Evolutionary conservation across 2,888 invertebrate genomes (phyloP), one percentile per base, ranked within the genome.

Genomic region (Fragum sueziense): DNA sequence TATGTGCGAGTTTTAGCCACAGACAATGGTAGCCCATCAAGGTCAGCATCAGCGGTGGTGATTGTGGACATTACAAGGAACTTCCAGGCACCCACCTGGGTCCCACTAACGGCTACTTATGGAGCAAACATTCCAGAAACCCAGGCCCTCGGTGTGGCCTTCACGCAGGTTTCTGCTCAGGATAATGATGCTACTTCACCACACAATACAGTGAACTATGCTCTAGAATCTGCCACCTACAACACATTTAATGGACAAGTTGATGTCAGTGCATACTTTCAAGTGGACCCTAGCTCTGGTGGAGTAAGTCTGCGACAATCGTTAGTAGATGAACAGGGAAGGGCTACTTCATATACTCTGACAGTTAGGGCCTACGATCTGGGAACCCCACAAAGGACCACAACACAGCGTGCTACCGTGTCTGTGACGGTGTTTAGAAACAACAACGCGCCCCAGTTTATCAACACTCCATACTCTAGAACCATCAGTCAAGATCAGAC

Each of bases 21-120:
- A n/a, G 91, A 91, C 76, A 90, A 90, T 75, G 91, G 91, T 41
- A 70, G 80, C 11, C 91, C 91, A 14, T 79, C 88, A 0, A 79
- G 87, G 20, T 86, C 87, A 33, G 88, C 87, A 7, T 85, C 88
- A 31, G 87, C 88, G 47, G 80, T 90, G 31, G 87, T 90, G 27
- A 82, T 85, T 20, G 88, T 91, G 27, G 86, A 85, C 33, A 88
- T 91, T 47, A 77, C 77, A 22, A 84, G 90, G 20, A 91, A 91
- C 77, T 88, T 91, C 76, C 79, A 84, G 51, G 61, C 79, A 1
- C 89, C 89, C 2, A 61, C 71, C 3, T 89, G 86, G 86, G 22
- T 6, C 0, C 27, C 29, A 17, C 47, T 47, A n/a, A 47, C 47
- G 17, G 31, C 51, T n/a, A 52, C 76, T 1, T 86, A 86, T 71